Evolutionary conservation across 2,797 vertebrate species (phyloP).

Genomic region (Hafferia zeledoni): DNA sequence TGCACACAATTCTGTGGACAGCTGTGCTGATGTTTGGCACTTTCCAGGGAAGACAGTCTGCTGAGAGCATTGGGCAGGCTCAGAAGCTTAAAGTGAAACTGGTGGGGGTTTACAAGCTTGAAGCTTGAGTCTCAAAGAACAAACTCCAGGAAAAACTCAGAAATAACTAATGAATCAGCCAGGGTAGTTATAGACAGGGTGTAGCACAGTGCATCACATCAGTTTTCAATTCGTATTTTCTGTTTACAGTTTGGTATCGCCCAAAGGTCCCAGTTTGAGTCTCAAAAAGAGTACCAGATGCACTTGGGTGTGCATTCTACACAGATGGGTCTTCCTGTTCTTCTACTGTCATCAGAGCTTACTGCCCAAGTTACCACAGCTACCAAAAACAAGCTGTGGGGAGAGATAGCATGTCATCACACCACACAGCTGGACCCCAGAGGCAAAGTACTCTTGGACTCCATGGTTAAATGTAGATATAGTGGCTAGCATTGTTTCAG

Average conservation of each 20-base stretch:
- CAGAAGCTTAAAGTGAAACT: not conserved
- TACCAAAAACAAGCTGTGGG: not conserved
- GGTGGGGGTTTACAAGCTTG: not conserved
- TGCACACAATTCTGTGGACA: not conserved
- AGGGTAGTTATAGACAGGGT: not conserved
- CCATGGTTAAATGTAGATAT: not conserved
- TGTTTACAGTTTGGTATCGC: not conserved
- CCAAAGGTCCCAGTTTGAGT: not conserved
- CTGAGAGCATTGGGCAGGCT: not conserved
- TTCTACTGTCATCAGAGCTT: not conserved
- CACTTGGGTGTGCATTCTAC: not conserved
- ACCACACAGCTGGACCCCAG: not conserved
- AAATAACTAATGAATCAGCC: not conserved
- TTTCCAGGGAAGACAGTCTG: not conserved
- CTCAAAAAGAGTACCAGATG: not conserved
- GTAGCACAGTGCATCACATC: not conserved
- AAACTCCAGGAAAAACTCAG: not conserved
- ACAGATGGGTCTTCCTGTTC: not conserved
- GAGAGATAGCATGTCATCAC: not conserved
- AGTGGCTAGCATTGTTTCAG: not conserved
- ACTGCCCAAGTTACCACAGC: not conserved
- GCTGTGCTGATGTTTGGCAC: not conserved
- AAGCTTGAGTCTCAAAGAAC: not conserved
- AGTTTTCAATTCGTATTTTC: not conserved
- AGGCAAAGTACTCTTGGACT: not conserved